Base-by-base conservation (phyloP, 2,888 invertebrate species). In the Pherbina coryleti region DNA sequence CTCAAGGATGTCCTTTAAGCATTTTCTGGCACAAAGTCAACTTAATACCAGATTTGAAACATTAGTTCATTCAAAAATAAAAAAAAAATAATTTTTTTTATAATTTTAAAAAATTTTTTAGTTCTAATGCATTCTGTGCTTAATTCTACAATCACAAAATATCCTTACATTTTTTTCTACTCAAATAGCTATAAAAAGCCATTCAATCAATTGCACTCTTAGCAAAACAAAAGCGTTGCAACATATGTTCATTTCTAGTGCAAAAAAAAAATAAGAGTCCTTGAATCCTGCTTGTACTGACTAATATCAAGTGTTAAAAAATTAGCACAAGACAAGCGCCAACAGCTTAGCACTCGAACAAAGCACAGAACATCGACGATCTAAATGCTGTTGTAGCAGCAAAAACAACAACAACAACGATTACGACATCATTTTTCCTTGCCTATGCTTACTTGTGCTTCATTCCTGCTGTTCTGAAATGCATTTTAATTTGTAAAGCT, bases 301-400 rank as follows among this genome's bases (percentile, higher is more conserved):
- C 19, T 55, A 34, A 28, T 37, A 79, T 85, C 82, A 84, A 85
- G 85, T 85, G 86, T 82, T 82, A 83, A 85, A 81, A 64, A 51
- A 64, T 62, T 76, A 78, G 28, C 44, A 79, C 73, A 69, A 31
- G n/a, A 75, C 37, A 51, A 77, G 70, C 69, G 55, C 73, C 60
- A 60, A 14, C 69, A 22, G 49, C 62, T 69, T 17, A 44, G 69
- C 34, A 17, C 44, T 44, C 3, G 44, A 44, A 31, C 31, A 31
- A 5, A 37, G 37, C 37, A 37, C 8, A 37, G 5, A 44, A 7
- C 44, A 44, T 8, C 8, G 37, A 37, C 7, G 37, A 37, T 44
- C 44, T 14, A 34, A 57, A 17, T 55, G 51, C 62, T 17, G 22
- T 4, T 66, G 44, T 11, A 51, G 53, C 34, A 73, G 9, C 14